Conservation (phyloP, 2,113 vertebrate species). For the Podarcis raffonei region DNA sequence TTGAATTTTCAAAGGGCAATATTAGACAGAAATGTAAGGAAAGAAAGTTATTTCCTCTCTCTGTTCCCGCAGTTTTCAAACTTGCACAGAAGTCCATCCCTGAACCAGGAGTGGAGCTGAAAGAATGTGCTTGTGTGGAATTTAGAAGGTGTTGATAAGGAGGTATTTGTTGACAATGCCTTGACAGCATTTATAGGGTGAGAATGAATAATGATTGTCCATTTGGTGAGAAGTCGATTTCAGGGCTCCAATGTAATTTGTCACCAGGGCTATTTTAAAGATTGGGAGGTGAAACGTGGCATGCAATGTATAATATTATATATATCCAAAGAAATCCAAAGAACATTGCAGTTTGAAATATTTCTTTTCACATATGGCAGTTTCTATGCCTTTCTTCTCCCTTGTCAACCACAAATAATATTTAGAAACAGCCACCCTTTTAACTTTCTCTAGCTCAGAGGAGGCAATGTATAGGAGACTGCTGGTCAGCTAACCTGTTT, state of each 20-base stretch:
- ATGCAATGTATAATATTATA: neutral
- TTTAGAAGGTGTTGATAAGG: neutral
- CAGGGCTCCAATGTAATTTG: conserved; percentile 27
- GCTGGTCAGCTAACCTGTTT: neutral
- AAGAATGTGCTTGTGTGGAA: conserved; percentile 1
- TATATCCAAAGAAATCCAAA: neutral
- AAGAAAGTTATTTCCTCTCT: neutral
- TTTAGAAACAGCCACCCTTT: neutral
- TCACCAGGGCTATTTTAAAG: conserved; percentile 17
- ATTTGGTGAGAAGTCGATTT: conserved; percentile 16
- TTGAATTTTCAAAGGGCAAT: neutral
- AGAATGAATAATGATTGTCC: conserved; percentile 12
- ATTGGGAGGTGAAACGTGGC: fast-evolving
- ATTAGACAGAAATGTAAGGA: neutral
- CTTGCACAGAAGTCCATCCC: conserved; percentile 8
- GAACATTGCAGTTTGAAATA: conserved; percentile 20
- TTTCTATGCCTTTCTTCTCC: neutral
- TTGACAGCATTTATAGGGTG: conserved; percentile 22
- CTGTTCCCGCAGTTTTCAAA: fast-evolving
- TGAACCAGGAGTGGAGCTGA: neutral
- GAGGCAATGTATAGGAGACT: neutral
- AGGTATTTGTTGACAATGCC: conserved; percentile 1
- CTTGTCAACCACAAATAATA: neutral
- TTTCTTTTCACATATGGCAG: conserved; percentile 9
- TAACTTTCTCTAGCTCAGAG: neutral